Percentiles rank a stretch among this genome's conserved stretches.
Conservation (phyloP, 2,113 vertebrate genomes). For the Brachionichthys hirsutus region DNA sequence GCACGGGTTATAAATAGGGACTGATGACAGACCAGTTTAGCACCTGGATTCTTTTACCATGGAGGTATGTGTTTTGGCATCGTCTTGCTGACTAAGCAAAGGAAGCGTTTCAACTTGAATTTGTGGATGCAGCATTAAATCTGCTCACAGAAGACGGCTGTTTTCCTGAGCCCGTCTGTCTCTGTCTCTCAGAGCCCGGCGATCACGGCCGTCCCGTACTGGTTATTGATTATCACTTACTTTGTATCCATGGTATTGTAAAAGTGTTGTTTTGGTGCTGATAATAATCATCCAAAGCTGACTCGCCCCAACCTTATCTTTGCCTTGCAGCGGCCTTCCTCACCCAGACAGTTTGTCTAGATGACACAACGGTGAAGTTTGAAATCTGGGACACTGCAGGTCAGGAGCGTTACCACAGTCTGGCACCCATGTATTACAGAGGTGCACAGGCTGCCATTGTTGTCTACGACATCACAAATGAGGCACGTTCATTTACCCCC, state of each 20-base stretch:
- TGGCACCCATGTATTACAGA: constrained; percentile 99
- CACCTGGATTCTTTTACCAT: too few species aligned
- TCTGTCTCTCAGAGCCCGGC: background rate
- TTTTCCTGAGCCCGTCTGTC: background rate
- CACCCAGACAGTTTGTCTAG: constrained; percentile 97
- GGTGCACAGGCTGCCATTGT: constrained; percentile 98
- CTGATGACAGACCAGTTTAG: too few species aligned
- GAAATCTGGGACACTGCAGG: constrained; percentile 99
- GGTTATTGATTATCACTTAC: background rate
- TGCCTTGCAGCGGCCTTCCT: constrained; percentile 88
- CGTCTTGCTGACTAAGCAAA: too few species aligned
- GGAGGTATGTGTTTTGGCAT: too few species aligned
- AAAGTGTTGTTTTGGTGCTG: background rate
- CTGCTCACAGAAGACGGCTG: too few species aligned
- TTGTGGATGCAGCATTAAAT: too few species aligned
- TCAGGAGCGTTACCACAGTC: constrained; percentile 97
- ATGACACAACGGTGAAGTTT: constrained; percentile 99
- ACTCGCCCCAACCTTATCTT: constrained; percentile 10
- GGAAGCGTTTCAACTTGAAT: too few species aligned
- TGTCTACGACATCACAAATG: constrained; percentile 98
- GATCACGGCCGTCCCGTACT: too few species aligned
- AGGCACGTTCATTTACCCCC: constrained; percentile 72
- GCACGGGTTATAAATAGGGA: too few species aligned
- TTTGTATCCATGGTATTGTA: background rate
- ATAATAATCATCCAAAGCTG: constrained; percentile 2